Evolutionary conservation across 2,113 vertebrate species (phyloP).

Genomic region (Telmatochromis brachygnathus): DNA sequence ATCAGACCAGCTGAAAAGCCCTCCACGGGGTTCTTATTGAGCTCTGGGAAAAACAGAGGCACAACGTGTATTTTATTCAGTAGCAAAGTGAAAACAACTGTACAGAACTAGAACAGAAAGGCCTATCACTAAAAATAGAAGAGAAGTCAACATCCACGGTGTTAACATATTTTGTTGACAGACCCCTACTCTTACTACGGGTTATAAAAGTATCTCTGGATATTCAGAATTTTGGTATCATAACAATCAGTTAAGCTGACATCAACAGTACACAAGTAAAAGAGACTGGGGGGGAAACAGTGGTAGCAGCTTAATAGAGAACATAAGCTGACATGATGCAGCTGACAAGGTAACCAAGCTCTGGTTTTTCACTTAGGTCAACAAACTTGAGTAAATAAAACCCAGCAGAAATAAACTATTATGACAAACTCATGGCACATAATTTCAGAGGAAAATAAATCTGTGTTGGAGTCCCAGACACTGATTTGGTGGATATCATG

Average conservation of each 20-base stretch:
- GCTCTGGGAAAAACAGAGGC: conserved; percentile 70
- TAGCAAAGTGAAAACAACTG: neutral
- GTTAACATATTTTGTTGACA: neutral
- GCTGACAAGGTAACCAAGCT: neutral
- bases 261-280: neutral
- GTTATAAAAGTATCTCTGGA: neutral
- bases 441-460: neutral
- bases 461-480: neutral
- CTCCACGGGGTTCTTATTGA: conserved; percentile 99
- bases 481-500: neutral
- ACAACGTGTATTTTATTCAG: neutral
- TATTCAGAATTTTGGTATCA: neutral
- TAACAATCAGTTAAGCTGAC: neutral
- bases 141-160: neutral
- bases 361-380: neutral
- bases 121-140: neutral
- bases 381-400: neutral
- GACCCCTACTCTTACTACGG: neutral
- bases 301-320: neutral
- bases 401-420: neutral
- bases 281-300: accelerated
- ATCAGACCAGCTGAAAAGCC: conserved; percentile 99
- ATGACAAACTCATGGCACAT: neutral
- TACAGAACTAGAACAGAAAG: neutral
- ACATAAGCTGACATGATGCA: neutral